Evolutionary conservation across 2,113 vertebrate genomes (phyloP).

Genomic region (Herpetotheres cachinnans): DNA sequence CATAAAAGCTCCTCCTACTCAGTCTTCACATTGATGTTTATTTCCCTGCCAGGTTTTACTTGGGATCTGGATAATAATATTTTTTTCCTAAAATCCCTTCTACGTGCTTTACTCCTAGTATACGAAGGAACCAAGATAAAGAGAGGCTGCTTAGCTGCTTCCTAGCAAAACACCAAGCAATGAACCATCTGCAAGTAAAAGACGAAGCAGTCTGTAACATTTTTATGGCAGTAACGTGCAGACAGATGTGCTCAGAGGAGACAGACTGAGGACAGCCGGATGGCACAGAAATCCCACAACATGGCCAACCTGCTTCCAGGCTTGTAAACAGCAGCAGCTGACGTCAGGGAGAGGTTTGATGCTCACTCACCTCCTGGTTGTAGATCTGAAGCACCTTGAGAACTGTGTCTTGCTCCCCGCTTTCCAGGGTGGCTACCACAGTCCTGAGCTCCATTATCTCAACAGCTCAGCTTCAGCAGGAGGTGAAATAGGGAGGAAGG

Average conservation of each 20-base stretch:
- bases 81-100: not conserved
- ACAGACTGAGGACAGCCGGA: not conserved
- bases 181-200: not conserved
- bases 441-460: conserved; percentile 81
- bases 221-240: not conserved
- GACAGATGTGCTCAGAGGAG: not conserved
- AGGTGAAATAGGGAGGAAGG: accelerated
- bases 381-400: conserved; percentile 80
- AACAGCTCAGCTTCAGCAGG: not conserved
- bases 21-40: not conserved
- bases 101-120: not conserved
- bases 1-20: not conserved
- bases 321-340: not conserved
- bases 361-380: conserved; percentile 77
- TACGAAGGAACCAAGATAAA: not conserved
- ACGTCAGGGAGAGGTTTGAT: not conserved
- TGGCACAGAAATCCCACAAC: not conserved
- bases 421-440: conserved; percentile 82
- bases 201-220: not conserved
- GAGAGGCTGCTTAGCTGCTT: not conserved
- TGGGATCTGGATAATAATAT: not conserved
- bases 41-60: not conserved
- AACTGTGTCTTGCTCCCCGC: conserved; percentile 77
- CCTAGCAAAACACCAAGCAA: not conserved
- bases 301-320: not conserved